Conservation (phyloP, 1,140 invertebrate genomes). For the Zaprionus kolodkinae region DNA sequence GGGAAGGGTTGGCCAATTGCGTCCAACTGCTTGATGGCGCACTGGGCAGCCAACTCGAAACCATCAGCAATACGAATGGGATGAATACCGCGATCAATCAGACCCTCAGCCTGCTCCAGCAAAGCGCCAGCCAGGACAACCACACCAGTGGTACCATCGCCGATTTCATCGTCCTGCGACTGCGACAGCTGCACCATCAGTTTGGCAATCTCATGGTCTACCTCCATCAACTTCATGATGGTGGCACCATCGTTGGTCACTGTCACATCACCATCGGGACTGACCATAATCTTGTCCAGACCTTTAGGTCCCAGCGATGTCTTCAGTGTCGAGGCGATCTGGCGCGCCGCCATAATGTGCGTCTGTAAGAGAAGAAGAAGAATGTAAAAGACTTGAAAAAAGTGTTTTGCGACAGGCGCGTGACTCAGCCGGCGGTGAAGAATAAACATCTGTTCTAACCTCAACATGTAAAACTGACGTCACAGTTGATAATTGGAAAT, state of each 20-base stretch:
- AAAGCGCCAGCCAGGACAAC: conserved; percentile 94
- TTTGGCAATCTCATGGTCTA: conserved; percentile 99
- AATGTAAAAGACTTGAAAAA: conserved; percentile 13
- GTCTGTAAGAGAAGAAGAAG: conserved; percentile 88
- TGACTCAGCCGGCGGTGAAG: conserved; percentile 62
- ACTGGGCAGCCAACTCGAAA: conserved; percentile 97
- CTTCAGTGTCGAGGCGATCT: conserved; percentile 94
- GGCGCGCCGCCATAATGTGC: conserved; percentile 97
- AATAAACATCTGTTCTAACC: conserved; percentile 76
- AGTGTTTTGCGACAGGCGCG: conserved; percentile 43
- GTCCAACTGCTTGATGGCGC: conserved; percentile 94
- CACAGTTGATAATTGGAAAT: conserved; percentile 3
- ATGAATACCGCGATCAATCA: conserved; percentile 98
- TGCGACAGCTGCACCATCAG: conserved; percentile 99
- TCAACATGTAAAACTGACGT: conserved; percentile 60
- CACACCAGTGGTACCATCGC: conserved; percentile 99
- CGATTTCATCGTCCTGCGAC: conserved; percentile 99
- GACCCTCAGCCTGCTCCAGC: conserved; percentile 96
- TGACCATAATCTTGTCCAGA: conserved; percentile 98
- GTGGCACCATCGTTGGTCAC: conserved; percentile 99
- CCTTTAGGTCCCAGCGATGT: conserved; percentile 99
- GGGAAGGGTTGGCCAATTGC: conserved; percentile 95
- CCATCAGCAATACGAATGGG: conserved; percentile 99
- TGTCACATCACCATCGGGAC: conserved; percentile 98
- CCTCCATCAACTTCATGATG: conserved; percentile 99